These are phyloP conservation scores for Rotaria socialis DNA, from an alignment of 2,888 invertebrate species.

Conservation along the genomic window DNA sequence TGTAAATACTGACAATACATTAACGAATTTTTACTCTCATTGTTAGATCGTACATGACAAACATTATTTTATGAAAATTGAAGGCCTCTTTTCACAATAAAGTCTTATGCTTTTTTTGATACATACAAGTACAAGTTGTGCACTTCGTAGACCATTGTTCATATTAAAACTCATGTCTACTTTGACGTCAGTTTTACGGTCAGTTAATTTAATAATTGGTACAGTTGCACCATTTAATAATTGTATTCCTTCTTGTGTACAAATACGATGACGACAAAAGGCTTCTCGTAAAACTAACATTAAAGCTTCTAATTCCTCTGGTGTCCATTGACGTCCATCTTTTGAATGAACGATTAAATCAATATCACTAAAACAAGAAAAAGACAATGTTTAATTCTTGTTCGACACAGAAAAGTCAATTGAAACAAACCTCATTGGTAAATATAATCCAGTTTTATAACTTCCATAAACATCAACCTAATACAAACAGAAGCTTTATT, in stretches of 20 bases:
- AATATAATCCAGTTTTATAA: constrained; percentile 89
- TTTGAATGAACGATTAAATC: constrained; percentile 67
- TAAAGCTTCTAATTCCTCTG: constrained; percentile 31
- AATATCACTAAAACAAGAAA: constrained; percentile 64
- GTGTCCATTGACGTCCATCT: constrained; percentile 36
- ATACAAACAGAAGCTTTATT: not conserved
- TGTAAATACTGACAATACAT: too few species aligned
- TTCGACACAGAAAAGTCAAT: too few species aligned
- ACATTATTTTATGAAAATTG: too few species aligned
- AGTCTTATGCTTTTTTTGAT: not conserved
- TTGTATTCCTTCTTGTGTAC: constrained; percentile 66
- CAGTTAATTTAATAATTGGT: constrained; percentile 93
- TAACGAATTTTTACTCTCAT: too few species aligned
- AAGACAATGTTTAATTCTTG: constrained; percentile 65
- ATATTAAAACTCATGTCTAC: constrained; percentile 98
- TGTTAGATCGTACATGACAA: too few species aligned
- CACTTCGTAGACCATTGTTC: constrained; percentile 93
- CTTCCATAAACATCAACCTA: constrained; percentile 94
- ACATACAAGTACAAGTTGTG: constrained; percentile 72
- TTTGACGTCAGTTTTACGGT: constrained; percentile 77
- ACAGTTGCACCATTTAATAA: constrained; percentile 47
- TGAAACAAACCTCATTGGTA: constrained; percentile 76
- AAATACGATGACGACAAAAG: constrained; percentile 61
- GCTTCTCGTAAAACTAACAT: constrained; percentile 40
- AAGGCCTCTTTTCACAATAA: too few species aligned